phyloP scores from a whole-genome alignment of 2,797 vertebrate genomes.

The Hoplostethus mediterraneus region DNA sequence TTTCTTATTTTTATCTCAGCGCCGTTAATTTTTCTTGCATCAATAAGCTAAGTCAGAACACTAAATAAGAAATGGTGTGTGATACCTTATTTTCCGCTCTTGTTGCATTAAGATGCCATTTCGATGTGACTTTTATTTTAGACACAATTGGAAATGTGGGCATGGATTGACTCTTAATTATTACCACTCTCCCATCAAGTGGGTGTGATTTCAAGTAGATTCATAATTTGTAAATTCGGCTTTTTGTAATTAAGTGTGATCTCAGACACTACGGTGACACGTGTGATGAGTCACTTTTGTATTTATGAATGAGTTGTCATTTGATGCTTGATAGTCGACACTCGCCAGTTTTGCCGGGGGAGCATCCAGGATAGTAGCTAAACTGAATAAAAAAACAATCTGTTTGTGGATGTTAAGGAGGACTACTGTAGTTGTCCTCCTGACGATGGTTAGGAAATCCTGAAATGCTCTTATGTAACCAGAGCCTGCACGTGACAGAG shows the following conservation, averaged over 20 bases:
- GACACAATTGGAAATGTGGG: background rate
- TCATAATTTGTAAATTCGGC: background rate
- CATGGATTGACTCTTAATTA: background rate
- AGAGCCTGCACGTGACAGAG: conserved; percentile 43
- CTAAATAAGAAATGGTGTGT: background rate
- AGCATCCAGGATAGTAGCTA: too few species aligned
- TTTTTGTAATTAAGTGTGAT: background rate
- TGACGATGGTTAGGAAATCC: conserved; percentile 71
- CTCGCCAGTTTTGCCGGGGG: background rate
- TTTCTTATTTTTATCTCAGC: background rate
- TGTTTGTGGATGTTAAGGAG: conserved; percentile 57
- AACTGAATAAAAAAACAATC: conserved; percentile 46
- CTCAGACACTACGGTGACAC: background rate
- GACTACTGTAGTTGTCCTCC: conserved; percentile 60
- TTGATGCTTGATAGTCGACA: background rate
- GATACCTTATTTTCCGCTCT: background rate
- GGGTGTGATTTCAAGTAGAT: background rate
- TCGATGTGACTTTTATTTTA: too few species aligned
- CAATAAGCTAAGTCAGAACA: background rate
- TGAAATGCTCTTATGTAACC: conserved; percentile 74
- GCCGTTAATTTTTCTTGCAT: too few species aligned
- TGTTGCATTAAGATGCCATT: too few species aligned
- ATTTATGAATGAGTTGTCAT: background rate
- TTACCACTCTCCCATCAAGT: background rate
- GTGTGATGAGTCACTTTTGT: background rate